Evolutionary conservation across 2,888 invertebrate species (phyloP), one percentile per base, ranked within the genome.

Genomic region (Campopleginae sp.): DNA sequence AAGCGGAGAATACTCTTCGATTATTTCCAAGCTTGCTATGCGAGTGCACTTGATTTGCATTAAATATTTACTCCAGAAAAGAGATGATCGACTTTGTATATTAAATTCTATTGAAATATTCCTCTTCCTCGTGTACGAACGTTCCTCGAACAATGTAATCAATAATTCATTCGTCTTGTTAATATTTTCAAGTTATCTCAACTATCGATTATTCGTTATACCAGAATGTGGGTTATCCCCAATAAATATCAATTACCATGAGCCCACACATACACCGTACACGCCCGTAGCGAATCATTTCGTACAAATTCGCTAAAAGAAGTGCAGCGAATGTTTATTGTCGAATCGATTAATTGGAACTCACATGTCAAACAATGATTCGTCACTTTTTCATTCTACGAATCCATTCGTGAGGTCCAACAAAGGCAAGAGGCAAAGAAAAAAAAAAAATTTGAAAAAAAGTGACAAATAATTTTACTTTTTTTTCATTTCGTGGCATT

Each of bases 121-220:
- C n/a, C 7, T n/a, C 7, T n/a, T 51, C 48, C n/a, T 51, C 6
- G 48, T 7, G 2, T 7, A n/a, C 19, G 8, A n/a, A n/a, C n/a
- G 48, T 51, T 51, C n/a, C 6, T 51, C 19, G n/a, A 51, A 51
- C 48, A 7, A 51, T 51, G 48, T 51, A 51, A 19, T 51, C n/a
- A n/a, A 51, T n/a, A 7, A n/a, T 51, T n/a, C n/a, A 51, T n/a
- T n/a, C 48, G n/a, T n/a, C 48, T 51, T 51, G 48, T 51, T 51
- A 6, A 51, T 51, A 19, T 19, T 51, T 51, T 7, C n/a, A n/a
- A 51, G n/a, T 51, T 7, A n/a, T 51, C 1, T 51, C 1, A 51
- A 51, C 7, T 1, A 51, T 17, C 7, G 19, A n/a, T 51, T n/a
- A 19, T 51, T 51, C 48, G n/a, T 51, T 12, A 19, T n/a, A n/a